phyloP scores from a whole-genome alignment of 2,797 vertebrate genomes.

The Pseudotriccus pelzelni region DNA sequence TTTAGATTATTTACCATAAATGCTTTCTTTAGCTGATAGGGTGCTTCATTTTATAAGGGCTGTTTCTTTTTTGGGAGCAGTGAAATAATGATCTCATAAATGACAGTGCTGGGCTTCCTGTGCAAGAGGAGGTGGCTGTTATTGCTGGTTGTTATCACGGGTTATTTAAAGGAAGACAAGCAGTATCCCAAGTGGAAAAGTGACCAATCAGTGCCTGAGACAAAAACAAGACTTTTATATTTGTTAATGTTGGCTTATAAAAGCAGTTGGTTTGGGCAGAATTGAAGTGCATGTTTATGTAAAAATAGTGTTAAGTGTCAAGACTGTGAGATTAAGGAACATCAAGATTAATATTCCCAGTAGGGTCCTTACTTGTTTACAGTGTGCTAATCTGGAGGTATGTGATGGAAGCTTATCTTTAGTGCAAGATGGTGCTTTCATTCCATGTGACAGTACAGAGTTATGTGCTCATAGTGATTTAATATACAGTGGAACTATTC shows the following conservation, averaged over 20 bases:
- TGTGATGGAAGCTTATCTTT: neutral
- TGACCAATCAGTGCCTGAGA: neutral
- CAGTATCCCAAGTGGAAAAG: neutral
- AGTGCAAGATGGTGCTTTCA: neutral
- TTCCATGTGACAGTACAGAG: neutral
- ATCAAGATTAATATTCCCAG: neutral
- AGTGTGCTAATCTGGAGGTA: neutral
- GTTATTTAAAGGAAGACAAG: neutral
- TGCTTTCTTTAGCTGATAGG: neutral
- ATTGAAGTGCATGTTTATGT: neutral
- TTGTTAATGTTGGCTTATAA: neutral
- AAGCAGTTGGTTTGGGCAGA: neutral
- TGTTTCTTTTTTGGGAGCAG: neutral
- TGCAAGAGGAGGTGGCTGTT: neutral
- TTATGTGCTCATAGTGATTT: neutral
- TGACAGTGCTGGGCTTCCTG: neutral
- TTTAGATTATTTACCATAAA: neutral
- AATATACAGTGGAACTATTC: neutral
- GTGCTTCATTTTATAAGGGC: neutral
- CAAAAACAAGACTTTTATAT: neutral
- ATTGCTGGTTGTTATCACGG: neutral
- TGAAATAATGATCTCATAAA: neutral
- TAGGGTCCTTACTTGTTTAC: neutral
- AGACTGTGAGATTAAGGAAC: neutral
- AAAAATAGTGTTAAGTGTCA: neutral